phyloP scores from a whole-genome alignment of 2,888 invertebrate genomes.

The Troilus luridus region DNA sequence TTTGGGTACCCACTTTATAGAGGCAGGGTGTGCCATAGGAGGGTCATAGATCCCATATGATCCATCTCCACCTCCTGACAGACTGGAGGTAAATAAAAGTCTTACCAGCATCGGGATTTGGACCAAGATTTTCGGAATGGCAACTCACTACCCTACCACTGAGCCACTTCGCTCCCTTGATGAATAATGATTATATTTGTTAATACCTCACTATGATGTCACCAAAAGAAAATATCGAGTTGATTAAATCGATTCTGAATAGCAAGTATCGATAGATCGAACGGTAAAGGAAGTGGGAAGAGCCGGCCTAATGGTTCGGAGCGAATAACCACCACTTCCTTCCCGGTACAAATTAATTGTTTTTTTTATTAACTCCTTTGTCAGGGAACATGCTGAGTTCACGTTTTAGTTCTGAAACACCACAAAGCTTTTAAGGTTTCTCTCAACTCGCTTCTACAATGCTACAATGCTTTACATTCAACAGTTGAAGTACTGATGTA shows the following conservation, averaged over 20 bases:
- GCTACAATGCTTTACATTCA: neutral
- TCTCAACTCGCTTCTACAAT: neutral
- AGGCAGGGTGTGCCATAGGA: no score
- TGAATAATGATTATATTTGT: no score
- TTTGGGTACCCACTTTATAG: no score
- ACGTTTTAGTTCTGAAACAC: slow-evolving; percentile 14
- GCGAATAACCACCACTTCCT: slow-evolving; percentile 36
- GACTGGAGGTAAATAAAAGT: no score
- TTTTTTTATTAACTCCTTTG: slow-evolving; percentile 10
- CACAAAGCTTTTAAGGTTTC: slow-evolving; percentile 25
- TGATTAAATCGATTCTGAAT: neutral
- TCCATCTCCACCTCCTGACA: no score
- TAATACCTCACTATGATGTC: neutral
- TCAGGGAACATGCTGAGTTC: slow-evolving; percentile 16
- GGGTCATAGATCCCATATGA: no score
- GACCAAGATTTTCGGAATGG: no score
- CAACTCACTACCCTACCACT: no score
- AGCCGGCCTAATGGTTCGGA: neutral
- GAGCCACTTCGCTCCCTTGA: no score
- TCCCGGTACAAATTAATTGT: slow-evolving; percentile 8
- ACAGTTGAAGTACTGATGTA: neutral
- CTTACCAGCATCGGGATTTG: no score
- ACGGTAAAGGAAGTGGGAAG: neutral
- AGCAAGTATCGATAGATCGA: neutral
- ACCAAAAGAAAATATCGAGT: neutral